Base-by-base conservation (phyloP, 2,888 invertebrate species). In the Megamerina dolium region DNA sequence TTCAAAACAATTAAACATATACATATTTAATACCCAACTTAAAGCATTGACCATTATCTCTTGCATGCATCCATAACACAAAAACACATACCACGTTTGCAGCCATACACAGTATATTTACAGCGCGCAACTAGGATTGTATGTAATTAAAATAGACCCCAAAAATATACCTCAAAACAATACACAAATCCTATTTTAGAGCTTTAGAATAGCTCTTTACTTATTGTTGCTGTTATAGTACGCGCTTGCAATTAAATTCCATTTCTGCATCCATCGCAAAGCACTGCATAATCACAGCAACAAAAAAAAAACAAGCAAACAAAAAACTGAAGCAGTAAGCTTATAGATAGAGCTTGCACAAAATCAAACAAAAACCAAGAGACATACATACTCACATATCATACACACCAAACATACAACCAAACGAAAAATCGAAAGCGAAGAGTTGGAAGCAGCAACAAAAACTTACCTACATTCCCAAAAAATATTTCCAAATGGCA, bases 171-270 rank as follows among this genome's bases (percentile, higher is more conserved):
- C 42, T 20, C 37, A 37, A 37, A 32, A 42, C 42, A 42, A 42
- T 37, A 26, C 37, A 21, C 20, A 27, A 41, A 41, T 41, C 37
- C 37, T 37, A 37, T 16, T 30, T 32, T 32, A 20, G 34, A 13
- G 18, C 19, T 31, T 23, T 43, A n/a, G n/a, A n/a, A n/a, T n/a
- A n/a, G n/a, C n/a, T n/a, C n/a, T n/a, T n/a, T n/a, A n/a, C n/a
- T n/a, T n/a, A n/a, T n/a, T n/a, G n/a, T n/a, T n/a, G n/a, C n/a
- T n/a, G n/a, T n/a, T n/a, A n/a, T n/a, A n/a, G n/a, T n/a, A n/a
- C n/a, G n/a, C n/a, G n/a, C n/a, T 33, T 32, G 26, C 42, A 46
- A 46, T 39, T 39, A 32, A 46, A 39, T 39, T 36, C 32, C 31
- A 23, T 16, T 9, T 9, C 19, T 13, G 12, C 14, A 29, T 21